Percentiles rank a stretch among this genome's conserved stretches.
Conservation (phyloP, 2,113 vertebrate genomes). For the Parus major region DNA sequence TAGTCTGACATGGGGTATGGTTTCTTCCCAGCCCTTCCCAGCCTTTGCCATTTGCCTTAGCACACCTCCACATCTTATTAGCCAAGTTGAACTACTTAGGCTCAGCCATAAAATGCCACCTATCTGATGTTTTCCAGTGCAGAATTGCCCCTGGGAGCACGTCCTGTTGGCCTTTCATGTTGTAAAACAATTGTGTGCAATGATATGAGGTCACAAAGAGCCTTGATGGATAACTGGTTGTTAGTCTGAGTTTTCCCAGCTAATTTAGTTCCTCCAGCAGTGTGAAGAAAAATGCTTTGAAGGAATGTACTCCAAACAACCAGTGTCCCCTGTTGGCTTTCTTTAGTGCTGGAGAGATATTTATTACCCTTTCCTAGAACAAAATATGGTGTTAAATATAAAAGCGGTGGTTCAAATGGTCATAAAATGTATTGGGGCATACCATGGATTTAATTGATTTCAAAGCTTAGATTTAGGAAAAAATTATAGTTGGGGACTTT, state of each 20-base stretch:
- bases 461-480: slow-evolving; percentile 58
- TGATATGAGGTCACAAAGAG: neutral
- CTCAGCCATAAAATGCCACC: neutral
- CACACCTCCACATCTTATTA: neutral
- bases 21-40: neutral
- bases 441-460: slow-evolving; percentile 58
- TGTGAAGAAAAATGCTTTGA: slow-evolving; percentile 29
- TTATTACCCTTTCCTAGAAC: slow-evolving; percentile 52
- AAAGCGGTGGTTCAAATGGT: slow-evolving; percentile 32
- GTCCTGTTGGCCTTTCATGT: neutral
- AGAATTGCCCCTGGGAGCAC: neutral
- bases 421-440: slow-evolving; percentile 49
- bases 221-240: slow-evolving; percentile 27
- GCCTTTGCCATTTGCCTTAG: neutral
- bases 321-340: slow-evolving; percentile 21
- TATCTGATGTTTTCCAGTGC: neutral
- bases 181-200: slow-evolving; percentile 23
- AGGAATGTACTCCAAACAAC: neutral
- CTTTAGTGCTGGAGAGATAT: slow-evolving; percentile 24
- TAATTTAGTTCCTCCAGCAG: slow-evolving; percentile 50
- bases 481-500: slow-evolving; percentile 49
- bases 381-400: slow-evolving; percentile 50
- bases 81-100: neutral
- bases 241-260: slow-evolving; percentile 43
- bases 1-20: fast-evolving